Evolutionary conservation across 2,888 invertebrate species (phyloP).

Genomic region (Cryptocephalus moraei): DNA sequence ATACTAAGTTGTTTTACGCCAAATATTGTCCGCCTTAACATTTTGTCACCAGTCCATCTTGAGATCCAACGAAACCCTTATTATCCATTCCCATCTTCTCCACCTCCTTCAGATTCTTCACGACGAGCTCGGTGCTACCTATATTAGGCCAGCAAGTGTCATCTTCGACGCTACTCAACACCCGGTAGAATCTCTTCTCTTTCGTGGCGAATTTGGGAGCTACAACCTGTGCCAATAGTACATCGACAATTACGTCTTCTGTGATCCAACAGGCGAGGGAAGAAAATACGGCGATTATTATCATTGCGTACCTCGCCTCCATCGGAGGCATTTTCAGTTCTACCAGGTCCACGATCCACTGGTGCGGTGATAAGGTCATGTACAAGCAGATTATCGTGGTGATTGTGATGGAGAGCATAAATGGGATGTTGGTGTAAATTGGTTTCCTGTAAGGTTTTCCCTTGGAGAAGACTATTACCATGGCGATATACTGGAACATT

Average conservation of each 20-base stretch:
- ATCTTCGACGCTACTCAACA: constrained; percentile 14
- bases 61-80: constrained; percentile 14
- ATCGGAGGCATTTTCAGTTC: constrained; percentile 57
- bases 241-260: constrained; percentile 48
- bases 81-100: constrained; percentile 12
- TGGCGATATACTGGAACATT: constrained; percentile 54
- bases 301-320: constrained; percentile 33
- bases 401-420: constrained; percentile 40
- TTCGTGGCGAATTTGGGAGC: constrained; percentile 37
- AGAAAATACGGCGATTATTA: constrained; percentile 43
- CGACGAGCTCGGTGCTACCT: constrained; percentile 2
- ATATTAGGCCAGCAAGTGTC: constrained; percentile 15
- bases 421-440: constrained; percentile 49
- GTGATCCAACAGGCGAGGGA: constrained; percentile 46
- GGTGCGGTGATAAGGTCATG: constrained; percentile 40
- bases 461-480: constrained; percentile 53
- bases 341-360: constrained; percentile 43
- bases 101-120: constrained; percentile 1
- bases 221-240: constrained; percentile 44
- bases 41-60: neutral
- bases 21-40: neutral
- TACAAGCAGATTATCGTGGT: constrained; percentile 42
- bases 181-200: constrained; percentile 13
- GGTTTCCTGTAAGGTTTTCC: constrained; percentile 56
- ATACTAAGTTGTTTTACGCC: neutral